These are phyloP conservation scores for Microplitis mediator DNA, from an alignment of 1,140 invertebrate genomes.

Conservation along the genomic window DNA sequence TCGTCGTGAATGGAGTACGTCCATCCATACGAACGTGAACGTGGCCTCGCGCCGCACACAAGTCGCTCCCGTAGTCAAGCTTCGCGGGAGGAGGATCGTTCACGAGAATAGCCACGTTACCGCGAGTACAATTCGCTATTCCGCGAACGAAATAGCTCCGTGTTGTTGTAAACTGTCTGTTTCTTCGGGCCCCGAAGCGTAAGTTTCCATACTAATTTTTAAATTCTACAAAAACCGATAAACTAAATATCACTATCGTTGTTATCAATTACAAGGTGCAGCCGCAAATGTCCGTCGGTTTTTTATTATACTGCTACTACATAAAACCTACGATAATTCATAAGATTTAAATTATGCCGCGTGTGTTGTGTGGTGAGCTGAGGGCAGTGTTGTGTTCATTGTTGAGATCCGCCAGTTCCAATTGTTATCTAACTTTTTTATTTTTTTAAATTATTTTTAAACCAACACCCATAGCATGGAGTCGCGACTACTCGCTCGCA, in stretches of 20 bases:
- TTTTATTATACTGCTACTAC: background rate
- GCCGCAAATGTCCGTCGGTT: background rate
- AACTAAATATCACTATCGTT: too few relatives aligned
- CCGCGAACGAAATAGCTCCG: slow-evolving; percentile 57
- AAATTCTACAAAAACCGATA: background rate
- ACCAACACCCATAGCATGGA: too few relatives aligned
- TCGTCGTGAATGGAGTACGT: slow-evolving; percentile 26
- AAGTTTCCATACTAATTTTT: slow-evolving; percentile 38
- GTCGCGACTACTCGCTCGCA: too few relatives aligned
- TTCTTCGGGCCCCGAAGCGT: slow-evolving; percentile 54
- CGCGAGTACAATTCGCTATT: slow-evolving; percentile 51
- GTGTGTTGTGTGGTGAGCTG: background rate
- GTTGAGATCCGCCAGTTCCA: background rate
- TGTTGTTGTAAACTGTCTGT: slow-evolving; percentile 46
- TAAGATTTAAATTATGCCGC: background rate
- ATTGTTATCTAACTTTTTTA: slow-evolving; percentile 23
- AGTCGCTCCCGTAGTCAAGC: slow-evolving; percentile 23
- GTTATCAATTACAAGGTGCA: too few relatives aligned
- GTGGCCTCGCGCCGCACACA: slow-evolving; percentile 36
- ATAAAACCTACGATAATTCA: background rate
- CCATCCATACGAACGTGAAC: slow-evolving; percentile 38
- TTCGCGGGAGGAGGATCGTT: slow-evolving; percentile 54
- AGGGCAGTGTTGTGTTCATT: slow-evolving; percentile 2
- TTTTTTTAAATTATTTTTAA: slow-evolving; percentile 8
- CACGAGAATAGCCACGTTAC: slow-evolving; percentile 51